A percentile compares a stretch with the other conserved stretches of the same genome.
phyloP scores from a whole-genome alignment of 2,797 vertebrate genomes.

The Benthosema pterotum region DNA sequence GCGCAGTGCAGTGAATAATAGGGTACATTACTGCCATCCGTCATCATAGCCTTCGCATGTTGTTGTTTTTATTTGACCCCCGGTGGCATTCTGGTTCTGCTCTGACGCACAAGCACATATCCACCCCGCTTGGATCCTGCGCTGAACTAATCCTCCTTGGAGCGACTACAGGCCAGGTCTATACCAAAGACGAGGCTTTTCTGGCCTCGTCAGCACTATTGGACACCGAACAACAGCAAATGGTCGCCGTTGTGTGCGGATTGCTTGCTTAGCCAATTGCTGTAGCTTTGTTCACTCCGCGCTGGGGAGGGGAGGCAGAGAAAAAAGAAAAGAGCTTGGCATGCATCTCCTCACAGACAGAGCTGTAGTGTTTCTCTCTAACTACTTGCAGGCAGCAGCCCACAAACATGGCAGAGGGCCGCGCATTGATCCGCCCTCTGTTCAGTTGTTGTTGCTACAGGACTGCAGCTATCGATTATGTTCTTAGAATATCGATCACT shows the following conservation, averaged over 20 bases:
- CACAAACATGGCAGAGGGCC: slow-evolving; percentile 7
- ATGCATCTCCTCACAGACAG: slow-evolving; percentile 25
- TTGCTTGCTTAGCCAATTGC: slow-evolving; percentile 10
- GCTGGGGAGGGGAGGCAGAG: slow-evolving; percentile 5
- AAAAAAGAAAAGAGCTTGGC: slow-evolving; percentile 18
- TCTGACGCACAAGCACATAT: neutral
- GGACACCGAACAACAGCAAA: slow-evolving; percentile 39
- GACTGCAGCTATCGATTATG: no score
- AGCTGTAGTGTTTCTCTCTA: slow-evolving; percentile 44
- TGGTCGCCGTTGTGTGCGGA: slow-evolving; percentile 36
- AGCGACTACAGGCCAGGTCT: slow-evolving; percentile 6
- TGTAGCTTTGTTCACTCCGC: slow-evolving; percentile 32
- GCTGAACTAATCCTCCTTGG: slow-evolving; percentile 3
- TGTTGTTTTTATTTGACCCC: neutral
- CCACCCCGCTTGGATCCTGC: neutral
- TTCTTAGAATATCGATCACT: no score
- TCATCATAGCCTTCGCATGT: no score
- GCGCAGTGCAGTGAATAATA: no score
- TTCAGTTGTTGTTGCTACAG: neutral
- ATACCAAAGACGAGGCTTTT: slow-evolving; percentile 10
- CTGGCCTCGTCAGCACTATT: slow-evolving; percentile 31
- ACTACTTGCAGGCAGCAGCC: slow-evolving; percentile 22
- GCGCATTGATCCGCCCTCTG: slow-evolving; percentile 41
- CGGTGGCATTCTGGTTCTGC: neutral
- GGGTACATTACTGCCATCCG: no score